phyloP scores from a whole-genome alignment of 2,113 vertebrate genomes.

The Petroica traversi region DNA sequence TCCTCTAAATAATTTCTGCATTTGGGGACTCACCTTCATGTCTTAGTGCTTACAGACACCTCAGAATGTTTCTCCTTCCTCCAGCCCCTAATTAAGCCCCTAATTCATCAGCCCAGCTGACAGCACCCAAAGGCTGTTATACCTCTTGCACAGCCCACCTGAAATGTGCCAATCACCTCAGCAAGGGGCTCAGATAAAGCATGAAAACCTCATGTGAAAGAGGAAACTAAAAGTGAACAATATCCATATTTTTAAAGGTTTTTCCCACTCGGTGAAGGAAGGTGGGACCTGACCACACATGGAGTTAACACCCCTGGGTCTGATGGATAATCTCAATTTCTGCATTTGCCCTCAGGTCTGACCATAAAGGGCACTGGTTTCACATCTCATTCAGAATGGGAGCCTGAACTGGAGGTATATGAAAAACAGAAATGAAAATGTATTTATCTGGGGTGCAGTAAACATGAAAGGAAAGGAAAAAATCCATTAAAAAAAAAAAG shows the following conservation, averaged over 20 bases:
- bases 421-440: background rate
- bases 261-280: background rate
- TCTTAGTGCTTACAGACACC: background rate
- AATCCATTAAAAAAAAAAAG: background rate
- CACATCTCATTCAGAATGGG: background rate
- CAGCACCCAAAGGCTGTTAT: background rate
- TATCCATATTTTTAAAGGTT: background rate
- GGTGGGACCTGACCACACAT: background rate
- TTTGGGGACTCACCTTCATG: background rate
- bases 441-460: slow-evolving; percentile 39
- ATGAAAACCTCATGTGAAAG: background rate
- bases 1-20: background rate
- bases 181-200: background rate
- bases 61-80: background rate
- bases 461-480: slow-evolving; percentile 35
- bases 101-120: background rate
- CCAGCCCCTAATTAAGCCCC: background rate
- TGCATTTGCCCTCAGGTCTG: background rate
- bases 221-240: background rate
- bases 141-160: accelerated
- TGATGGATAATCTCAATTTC: background rate
- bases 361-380: background rate
- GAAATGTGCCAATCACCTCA: background rate
- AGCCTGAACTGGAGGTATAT: background rate
- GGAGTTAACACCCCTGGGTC: background rate